Evolutionary conservation across 2,113 vertebrate species (phyloP), one percentile per base, ranked within the genome.

Genomic region (Myiozetetes cayanensis): DNA sequence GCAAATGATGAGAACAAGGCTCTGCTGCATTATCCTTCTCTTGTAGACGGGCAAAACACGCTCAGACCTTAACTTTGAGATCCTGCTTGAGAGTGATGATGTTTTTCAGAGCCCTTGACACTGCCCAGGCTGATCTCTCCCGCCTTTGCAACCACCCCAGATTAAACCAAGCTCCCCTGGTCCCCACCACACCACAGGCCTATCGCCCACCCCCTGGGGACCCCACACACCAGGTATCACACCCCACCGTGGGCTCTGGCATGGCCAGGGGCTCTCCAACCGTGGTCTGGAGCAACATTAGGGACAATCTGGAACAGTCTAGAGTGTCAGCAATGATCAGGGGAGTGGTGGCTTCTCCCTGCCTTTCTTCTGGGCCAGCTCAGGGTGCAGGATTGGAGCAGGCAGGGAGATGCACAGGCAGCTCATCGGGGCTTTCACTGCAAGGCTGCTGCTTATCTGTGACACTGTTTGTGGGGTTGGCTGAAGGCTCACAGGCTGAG

Each of bases 401-500:
- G 75, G 25, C 30, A 79, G 55, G 56, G 35, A 82, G 39, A 24
- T 77, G 46, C 0, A 0, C 49, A 70, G 47, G 27, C 81, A 77
- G 89, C 66, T 85, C 28, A 0, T 0, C 4, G 4, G 73, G 77
- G 70, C 25, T 91, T 65, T 46, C 71, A 30, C 1, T 73, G 89
- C 67, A 72, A 92, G 93, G 79, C 75, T 76, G 50, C 74, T 19
- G 2, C 59, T 95, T 81, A 37, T 91, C 93, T 85, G 61, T 83
- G 76, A 94, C 76, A 44, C 59, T 89, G 67, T 90, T 96, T 90
- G 79, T 84, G 85, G 59, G 27, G 75, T 76, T 14, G 1, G 62
- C 68, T 94, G 87, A 93, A 89, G 46, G 63, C 71, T 94, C 43
- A 56, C 70, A 89, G 62, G 74, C 91, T 75, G 77, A 91, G 72